A percentile compares a stretch with the other conserved stretches of the same genome.
phyloP scores from a whole-genome alignment of 1,140 invertebrate genomes.

The Holotrichia oblita region DNA sequence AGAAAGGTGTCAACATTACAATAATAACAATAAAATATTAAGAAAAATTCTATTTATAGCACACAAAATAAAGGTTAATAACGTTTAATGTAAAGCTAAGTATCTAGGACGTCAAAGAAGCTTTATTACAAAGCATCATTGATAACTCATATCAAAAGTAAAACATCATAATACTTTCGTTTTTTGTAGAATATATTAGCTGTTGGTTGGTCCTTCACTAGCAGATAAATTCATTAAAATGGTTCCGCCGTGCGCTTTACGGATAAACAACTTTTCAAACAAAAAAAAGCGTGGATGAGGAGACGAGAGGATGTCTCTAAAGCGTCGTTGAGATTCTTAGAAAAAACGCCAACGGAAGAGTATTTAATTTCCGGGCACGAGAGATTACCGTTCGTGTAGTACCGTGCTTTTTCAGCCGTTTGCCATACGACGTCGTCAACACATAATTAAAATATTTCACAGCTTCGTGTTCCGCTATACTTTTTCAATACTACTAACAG shows the following conservation, averaged over 20 bases:
- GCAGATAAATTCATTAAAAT: constrained; percentile 12
- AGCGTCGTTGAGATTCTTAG: constrained; percentile 27
- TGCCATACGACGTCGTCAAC: constrained; percentile 16
- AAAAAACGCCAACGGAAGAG: constrained; percentile 27
- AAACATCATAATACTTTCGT: too few relatives aligned
- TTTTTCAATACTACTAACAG: neutral
- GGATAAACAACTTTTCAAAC: constrained; percentile 2
- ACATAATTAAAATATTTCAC: constrained; percentile 36
- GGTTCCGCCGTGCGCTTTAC: neutral
- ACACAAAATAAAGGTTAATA: too few relatives aligned
- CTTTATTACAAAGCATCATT: too few relatives aligned
- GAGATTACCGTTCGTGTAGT: neutral
- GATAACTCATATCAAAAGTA: too few relatives aligned
- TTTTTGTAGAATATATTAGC: neutral
- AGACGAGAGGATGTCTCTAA: neutral
- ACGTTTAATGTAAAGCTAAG: too few relatives aligned
- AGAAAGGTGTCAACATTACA: too few relatives aligned
- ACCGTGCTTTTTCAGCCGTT: constrained; percentile 12
- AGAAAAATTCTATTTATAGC: too few relatives aligned
- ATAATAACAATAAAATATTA: too few relatives aligned
- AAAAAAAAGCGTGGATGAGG: constrained; percentile 7
- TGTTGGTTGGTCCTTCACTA: neutral
- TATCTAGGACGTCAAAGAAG: too few relatives aligned
- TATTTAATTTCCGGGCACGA: constrained; percentile 32
- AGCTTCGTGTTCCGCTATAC: neutral